phyloP scores from a whole-genome alignment of 2,797 vertebrate genomes.

The Taeniopygia guttata region DNA sequence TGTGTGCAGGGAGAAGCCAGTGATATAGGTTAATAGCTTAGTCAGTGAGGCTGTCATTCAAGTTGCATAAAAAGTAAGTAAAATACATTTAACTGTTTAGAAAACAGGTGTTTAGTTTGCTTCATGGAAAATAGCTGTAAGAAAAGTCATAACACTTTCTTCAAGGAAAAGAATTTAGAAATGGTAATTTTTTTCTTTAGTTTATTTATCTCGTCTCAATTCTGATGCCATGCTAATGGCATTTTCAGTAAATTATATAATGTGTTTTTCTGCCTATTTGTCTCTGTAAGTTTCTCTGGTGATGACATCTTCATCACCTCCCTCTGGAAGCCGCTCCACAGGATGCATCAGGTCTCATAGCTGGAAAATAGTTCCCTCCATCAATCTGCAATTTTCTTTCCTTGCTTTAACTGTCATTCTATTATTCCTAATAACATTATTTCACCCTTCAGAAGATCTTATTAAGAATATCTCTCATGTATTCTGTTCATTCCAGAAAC shows the following conservation, averaged over 20 bases:
- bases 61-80: background rate
- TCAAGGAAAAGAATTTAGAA: background rate
- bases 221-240: background rate
- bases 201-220: background rate
- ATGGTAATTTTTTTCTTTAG: background rate
- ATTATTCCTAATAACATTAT: background rate
- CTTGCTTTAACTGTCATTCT: background rate
- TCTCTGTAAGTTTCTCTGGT: background rate
- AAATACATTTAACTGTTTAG: background rate
- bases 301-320: background rate
- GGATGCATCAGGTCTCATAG: background rate
- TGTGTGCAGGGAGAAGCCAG: background rate
- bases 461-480: background rate
- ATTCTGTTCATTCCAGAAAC: background rate
- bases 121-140: background rate
- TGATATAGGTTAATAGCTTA: background rate
- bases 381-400: conserved; percentile 7
- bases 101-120: background rate
- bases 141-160: background rate
- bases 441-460: background rate
- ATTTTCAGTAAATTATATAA: background rate
- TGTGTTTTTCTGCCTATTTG: background rate
- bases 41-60: background rate
- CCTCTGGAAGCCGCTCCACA: background rate
- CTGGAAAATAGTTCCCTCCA: background rate